These are phyloP conservation scores for Acrocephalus scirpaceus DNA, from an alignment of 2,797 vertebrate species.

Conservation along the genomic window DNA sequence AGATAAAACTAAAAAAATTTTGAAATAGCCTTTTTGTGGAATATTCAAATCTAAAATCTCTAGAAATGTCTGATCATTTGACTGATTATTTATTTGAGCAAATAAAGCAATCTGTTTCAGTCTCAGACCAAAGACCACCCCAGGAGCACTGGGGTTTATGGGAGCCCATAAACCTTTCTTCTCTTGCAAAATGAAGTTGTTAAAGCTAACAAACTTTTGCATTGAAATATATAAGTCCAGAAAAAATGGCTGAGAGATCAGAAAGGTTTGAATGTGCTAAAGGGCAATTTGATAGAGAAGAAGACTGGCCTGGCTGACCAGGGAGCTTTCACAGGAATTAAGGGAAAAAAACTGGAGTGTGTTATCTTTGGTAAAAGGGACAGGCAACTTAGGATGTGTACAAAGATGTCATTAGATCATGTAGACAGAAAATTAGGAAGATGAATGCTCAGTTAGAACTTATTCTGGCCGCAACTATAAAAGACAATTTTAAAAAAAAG, in stretches of 20 bases:
- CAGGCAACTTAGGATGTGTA: neutral
- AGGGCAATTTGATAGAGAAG: neutral
- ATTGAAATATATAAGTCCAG: neutral
- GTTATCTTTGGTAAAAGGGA: neutral
- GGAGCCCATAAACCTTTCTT: neutral
- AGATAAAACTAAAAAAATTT: neutral
- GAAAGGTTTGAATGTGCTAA: neutral
- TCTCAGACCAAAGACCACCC: neutral
- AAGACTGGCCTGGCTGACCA: no score
- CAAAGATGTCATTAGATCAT: neutral
- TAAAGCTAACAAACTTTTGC: neutral
- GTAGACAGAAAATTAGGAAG: neutral
- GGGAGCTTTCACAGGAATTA: neutral
- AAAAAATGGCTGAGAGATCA: neutral
- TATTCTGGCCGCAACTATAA: neutral
- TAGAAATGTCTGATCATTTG: neutral
- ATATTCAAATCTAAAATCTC: neutral
- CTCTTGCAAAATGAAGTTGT: neutral
- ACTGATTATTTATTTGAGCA: neutral
- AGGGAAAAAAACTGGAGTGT: accelerated
- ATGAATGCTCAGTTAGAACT: neutral
- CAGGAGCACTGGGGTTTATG: neutral
- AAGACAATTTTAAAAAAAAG: neutral
- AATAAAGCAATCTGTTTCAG: neutral
- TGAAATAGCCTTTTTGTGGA: accelerated